Percentiles rank a stretch among this genome's conserved stretches.
Evolutionary conservation across 1,140 invertebrate genomes (phyloP).

Genomic region (Drosophila neocordata): DNA sequence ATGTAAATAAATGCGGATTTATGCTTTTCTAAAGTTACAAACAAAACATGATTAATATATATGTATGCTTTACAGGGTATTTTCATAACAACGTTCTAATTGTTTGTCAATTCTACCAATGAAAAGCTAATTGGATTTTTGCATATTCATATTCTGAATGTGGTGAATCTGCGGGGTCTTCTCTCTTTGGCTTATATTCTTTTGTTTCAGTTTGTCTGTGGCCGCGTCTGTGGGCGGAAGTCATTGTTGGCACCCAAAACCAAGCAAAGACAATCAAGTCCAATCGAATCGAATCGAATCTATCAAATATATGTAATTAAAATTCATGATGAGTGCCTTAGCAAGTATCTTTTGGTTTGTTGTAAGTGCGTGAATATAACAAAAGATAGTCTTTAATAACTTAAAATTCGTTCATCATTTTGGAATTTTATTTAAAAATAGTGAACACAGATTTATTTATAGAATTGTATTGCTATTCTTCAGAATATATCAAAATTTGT

Average conservation of each 20-base stretch:
- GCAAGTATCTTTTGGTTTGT: conserved; percentile 44
- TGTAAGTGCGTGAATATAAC: conserved; percentile 55
- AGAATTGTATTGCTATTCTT: no score
- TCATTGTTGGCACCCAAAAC: conserved; percentile 4
- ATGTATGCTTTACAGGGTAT: no score
- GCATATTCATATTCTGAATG: conserved; percentile 11
- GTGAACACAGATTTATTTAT: no score
- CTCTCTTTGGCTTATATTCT: conserved; percentile 26
- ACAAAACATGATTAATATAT: no score
- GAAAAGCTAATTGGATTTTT: conserved; percentile 42
- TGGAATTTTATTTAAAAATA: background rate
- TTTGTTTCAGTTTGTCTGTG: conserved; percentile 43
- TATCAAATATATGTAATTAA: conserved; percentile 25
- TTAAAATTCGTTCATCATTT: background rate
- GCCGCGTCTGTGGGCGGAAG: conserved; percentile 57
- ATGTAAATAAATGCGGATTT: no score
- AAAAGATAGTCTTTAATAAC: background rate
- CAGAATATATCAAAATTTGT: no score
- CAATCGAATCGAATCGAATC: conserved; percentile 31
- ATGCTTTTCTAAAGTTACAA: no score
- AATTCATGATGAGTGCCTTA: conserved; percentile 60
- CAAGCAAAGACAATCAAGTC: conserved; percentile 4
- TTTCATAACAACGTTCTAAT: background rate
- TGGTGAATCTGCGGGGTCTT: conserved; percentile 19
- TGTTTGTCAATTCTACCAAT: background rate